Evolutionary conservation across 2,797 vertebrate genomes (phyloP).

Genomic region (Meda fulgida): DNA sequence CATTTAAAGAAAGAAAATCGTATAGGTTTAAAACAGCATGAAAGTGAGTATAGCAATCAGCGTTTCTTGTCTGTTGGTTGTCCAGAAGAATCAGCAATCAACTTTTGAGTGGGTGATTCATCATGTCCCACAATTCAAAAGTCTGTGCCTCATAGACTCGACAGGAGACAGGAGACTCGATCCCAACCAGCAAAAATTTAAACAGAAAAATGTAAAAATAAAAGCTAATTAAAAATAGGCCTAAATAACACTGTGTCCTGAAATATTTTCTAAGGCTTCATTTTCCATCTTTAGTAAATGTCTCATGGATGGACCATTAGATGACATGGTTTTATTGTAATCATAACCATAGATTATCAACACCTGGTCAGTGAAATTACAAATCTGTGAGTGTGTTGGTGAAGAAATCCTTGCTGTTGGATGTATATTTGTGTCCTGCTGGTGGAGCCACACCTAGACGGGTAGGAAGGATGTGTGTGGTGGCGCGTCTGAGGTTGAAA

Average conservation of each 20-base stretch:
- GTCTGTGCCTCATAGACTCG: conserved; percentile 5
- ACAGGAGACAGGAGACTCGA: neutral
- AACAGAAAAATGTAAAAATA: neutral
- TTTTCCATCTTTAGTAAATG: neutral
- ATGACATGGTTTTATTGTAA: no score
- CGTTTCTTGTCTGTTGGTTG: neutral
- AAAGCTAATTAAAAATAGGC: no score
- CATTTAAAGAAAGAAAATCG: no score
- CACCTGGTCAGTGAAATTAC: neutral
- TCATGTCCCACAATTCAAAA: neutral
- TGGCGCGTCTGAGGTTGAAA: conserved; percentile 72
- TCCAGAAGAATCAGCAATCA: neutral
- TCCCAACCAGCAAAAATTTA: neutral
- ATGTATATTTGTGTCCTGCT: conserved; percentile 35
- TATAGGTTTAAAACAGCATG: neutral
- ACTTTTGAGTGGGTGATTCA: neutral
- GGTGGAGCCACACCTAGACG: conserved; percentile 64
- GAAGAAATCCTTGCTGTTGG: conserved; percentile 16
- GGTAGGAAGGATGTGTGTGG: conserved; percentile 78
- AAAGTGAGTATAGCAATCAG: neutral
- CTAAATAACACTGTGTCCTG: neutral
- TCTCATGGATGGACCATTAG: neutral
- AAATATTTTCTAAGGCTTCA: neutral
- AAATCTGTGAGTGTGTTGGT: neutral
- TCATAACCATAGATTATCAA: neutral